Conservation (phyloP, 2,113 vertebrate species). For the Nothocercus julius region DNA sequence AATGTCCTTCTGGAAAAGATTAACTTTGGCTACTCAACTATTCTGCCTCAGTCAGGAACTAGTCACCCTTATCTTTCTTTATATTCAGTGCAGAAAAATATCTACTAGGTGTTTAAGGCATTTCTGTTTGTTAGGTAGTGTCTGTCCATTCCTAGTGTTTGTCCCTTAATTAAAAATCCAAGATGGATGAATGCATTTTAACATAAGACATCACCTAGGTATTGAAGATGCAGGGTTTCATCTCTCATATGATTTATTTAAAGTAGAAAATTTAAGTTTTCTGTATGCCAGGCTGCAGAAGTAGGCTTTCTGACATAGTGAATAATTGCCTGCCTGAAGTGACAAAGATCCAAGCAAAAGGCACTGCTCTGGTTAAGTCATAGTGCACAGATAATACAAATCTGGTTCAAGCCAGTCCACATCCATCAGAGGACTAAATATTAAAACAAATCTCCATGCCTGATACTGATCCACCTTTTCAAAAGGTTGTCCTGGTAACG, state of each 20-base stretch:
- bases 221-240: background rate
- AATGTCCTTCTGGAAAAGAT: background rate
- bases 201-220: background rate
- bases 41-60: background rate
- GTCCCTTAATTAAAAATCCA: background rate
- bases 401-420: background rate
- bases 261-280: background rate
- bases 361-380: background rate
- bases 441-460: conserved; percentile 27
- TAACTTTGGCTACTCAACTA: background rate
- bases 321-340: background rate
- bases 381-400: background rate
- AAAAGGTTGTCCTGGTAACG: background rate
- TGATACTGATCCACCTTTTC: background rate
- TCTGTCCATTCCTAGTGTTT: background rate
- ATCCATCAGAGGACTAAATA: conserved; percentile 4
- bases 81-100: background rate
- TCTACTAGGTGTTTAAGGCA: background rate
- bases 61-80: background rate
- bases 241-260: background rate
- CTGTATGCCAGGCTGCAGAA: background rate
- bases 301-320: background rate
- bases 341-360: background rate
- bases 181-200: background rate
- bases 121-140: background rate